Percentiles rank a stretch among this genome's conserved stretches.
These are phyloP conservation scores for Catotricha subobsoleta DNA, from an alignment of 2,888 invertebrate genomes.

Conservation along the genomic window DNA sequence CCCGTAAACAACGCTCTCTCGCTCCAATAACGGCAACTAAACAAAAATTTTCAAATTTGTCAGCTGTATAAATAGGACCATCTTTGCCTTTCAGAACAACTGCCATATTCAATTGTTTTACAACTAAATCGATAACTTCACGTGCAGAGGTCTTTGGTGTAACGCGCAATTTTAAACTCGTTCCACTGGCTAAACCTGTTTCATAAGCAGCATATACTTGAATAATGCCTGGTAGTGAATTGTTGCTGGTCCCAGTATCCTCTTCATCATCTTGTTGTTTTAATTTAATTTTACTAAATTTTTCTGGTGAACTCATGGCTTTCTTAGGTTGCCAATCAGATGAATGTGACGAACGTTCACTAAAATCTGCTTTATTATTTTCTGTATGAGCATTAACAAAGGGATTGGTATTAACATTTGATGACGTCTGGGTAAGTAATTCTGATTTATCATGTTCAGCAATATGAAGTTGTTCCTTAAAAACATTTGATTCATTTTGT, in stretches of 20 bases:
- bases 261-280: constrained; percentile 1
- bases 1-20: constrained; percentile 77
- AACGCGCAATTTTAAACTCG: constrained; percentile 84
- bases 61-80: constrained; percentile 69
- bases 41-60: constrained; percentile 75
- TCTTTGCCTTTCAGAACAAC: constrained; percentile 69
- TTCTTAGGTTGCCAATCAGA: no score
- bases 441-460: constrained; percentile 14
- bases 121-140: constrained; percentile 89
- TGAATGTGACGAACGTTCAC: no score
- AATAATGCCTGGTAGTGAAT: constrained; percentile 25
- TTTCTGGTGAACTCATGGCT: not conserved
- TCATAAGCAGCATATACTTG: constrained; percentile 94
- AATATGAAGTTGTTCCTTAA: constrained; percentile 14
- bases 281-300: constrained; percentile 1
- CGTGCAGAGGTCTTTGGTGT: constrained; percentile 83
- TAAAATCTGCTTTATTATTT: not conserved
- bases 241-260: not conserved
- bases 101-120: constrained; percentile 89
- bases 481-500: constrained; percentile 27
- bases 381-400: not conserved
- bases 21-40: constrained; percentile 92
- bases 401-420: constrained; percentile 3
- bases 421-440: constrained; percentile 7
- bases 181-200: constrained; percentile 81